These are phyloP conservation scores for Pristionchus arcanus DNA, from an alignment of 2,888 invertebrate species.

Conservation along the genomic window DNA sequence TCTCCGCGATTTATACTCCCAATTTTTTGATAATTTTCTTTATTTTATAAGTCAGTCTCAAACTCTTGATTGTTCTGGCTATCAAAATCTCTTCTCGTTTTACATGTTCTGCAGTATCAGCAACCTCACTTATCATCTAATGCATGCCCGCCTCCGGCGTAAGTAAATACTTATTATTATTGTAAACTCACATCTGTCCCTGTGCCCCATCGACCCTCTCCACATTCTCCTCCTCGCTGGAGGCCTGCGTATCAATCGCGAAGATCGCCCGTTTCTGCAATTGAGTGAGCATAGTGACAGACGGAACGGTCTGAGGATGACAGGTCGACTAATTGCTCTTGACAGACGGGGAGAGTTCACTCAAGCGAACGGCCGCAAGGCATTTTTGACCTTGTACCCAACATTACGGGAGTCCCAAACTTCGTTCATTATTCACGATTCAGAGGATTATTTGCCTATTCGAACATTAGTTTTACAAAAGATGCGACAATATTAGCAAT, in stretches of 20 bases:
- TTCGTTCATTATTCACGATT: no score
- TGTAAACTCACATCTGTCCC: background rate
- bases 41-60: no score
- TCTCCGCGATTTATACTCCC: no score
- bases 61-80: no score
- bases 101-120: no score
- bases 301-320: constrained; percentile 12
- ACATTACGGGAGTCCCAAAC: background rate
- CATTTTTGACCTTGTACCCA: constrained; percentile 20
- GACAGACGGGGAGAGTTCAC: background rate
- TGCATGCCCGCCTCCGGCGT: no score
- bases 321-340: constrained; percentile 14
- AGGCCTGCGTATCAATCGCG: constrained; percentile 6
- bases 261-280: constrained; percentile 43
- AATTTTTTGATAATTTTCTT: no score
- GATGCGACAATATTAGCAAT: no score
- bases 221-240: constrained; percentile 1
- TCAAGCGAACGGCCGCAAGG: background rate
- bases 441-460: no score
- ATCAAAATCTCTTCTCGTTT: no score
- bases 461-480: no score
- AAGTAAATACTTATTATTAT: background rate
- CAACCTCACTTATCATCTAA: no score
- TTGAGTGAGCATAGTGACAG: background rate
- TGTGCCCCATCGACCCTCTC: background rate